These are phyloP conservation scores for Porites australiensis DNA, from an alignment of 64 coral and sea anemone species.

Conservation along the genomic window DNA sequence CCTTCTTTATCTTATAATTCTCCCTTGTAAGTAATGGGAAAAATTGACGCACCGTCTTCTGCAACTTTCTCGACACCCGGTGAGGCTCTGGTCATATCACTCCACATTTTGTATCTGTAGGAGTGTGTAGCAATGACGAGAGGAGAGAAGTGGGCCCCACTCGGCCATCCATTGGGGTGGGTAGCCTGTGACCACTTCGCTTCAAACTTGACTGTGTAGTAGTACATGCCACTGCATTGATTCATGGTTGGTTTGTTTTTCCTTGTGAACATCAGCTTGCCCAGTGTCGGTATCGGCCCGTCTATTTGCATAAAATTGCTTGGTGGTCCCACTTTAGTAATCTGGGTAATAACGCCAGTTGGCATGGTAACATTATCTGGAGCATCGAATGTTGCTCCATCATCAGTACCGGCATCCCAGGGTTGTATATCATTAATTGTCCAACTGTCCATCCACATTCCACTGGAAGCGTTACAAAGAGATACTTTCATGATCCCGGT, in stretches of 20 bases:
- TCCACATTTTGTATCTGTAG: conserved; percentile 26
- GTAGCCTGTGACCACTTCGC: not conserved
- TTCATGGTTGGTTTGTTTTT: not conserved
- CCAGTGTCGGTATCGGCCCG: not conserved
- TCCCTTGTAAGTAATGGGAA: too few species aligned
- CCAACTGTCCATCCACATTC: not conserved
- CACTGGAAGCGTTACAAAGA: not conserved
- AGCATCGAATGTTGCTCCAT: not conserved
- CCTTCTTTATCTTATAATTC: too few species aligned
- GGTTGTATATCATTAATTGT: not conserved
- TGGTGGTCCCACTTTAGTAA: not conserved
- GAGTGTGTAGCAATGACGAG: not conserved
- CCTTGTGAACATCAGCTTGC: conserved; percentile 10
- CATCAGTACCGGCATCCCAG: conserved; percentile 50
- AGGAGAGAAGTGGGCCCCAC: not conserved
- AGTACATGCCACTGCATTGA: not conserved
- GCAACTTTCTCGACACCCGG: not conserved
- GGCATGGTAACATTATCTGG: not conserved
- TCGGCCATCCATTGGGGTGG: conserved; percentile 14
- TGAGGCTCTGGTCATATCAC: not conserved
- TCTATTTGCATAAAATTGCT: not conserved
- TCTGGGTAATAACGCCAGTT: not conserved
- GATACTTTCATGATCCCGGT: not conserved
- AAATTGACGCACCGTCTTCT: not conserved
- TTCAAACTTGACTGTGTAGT: not conserved